Evolutionary conservation across 2,113 vertebrate genomes (phyloP), one percentile per base, ranked within the genome.

Genomic region (Apodemus sylvaticus): DNA sequence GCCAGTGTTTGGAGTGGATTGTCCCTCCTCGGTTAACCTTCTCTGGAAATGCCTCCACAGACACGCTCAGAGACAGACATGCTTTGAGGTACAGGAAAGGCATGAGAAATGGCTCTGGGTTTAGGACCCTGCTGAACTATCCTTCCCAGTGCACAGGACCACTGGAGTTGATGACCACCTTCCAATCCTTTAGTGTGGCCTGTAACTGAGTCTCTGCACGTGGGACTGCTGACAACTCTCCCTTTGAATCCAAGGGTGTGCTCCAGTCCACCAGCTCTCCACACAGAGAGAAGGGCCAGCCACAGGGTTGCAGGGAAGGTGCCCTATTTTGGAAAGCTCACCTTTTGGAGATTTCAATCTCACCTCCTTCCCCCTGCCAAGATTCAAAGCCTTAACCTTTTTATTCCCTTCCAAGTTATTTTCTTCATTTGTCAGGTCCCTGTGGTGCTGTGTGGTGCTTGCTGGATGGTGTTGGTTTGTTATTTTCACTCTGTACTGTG

Each of bases 401-500:
- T 82, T n/a, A 17, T 17, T n/a, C 22, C 45, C 19, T 14, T 88
- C 39, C 13, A 55, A 45, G 82, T 85, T 96, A 82, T 94, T 96
- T 73, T 96, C 92, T 87, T 0, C 0, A 24, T 95, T 94, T 94
- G 89, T 62, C 94, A 94, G 88, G 58, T 96, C 95, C 94, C 51
- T 36, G 89, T 95, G 87, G 87, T 76, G 95, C 87, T 55, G 62
- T 82, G 95, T 13, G 39, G 90, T 70, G 0, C 90, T 92, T 48
- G 79, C 76, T 86, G 90, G 93, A 64, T 90, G 97, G 58, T 88
- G 94, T 77, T 92, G 91, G 87, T 95, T 86, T 77, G 83, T 93
- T 92, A 93, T 94, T 97, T 96, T 91, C 93, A 81, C 70, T 7
- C 92, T 82, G 94, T 78, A 96, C 71, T 70, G 53, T n/a, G 62